A percentile compares a stretch with the other conserved stretches of the same genome.
Evolutionary conservation across 1,140 invertebrate genomes (phyloP).

Genomic region (Drosophila miranda): DNA sequence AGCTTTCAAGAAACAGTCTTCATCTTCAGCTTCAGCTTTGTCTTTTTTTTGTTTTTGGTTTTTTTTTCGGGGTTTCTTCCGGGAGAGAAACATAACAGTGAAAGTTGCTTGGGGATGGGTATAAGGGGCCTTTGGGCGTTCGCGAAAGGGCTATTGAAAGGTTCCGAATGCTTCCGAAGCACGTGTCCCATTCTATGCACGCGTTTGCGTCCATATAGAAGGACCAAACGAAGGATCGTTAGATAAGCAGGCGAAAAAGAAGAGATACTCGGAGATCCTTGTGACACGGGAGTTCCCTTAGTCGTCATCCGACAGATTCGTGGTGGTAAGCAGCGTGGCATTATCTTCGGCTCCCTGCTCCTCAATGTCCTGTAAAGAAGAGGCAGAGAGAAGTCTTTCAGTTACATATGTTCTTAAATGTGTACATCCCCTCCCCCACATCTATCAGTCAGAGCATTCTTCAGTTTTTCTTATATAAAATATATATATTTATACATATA

Average conservation of each 20-base stretch:
- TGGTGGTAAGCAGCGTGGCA: constrained; percentile 76
- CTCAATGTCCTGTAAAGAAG: constrained; percentile 65
- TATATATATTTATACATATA: constrained; percentile 49
- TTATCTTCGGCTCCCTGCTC: constrained; percentile 79
- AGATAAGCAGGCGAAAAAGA: constrained; percentile 5
- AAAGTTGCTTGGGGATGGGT: constrained; percentile 47
- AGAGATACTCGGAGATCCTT: constrained; percentile 1
- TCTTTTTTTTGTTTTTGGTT: constrained; percentile 13
- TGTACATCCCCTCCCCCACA: not conserved
- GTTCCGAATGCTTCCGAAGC: constrained; percentile 10
- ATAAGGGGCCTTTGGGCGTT: constrained; percentile 23
- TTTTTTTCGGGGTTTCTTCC: constrained; percentile 35
- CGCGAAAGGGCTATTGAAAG: constrained; percentile 13
- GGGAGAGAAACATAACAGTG: constrained; percentile 59
- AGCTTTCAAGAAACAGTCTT: constrained; percentile 72
- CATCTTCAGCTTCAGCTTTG: constrained; percentile 43
- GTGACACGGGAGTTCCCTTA: constrained; percentile 28
- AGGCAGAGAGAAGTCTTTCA: constrained; percentile 5
- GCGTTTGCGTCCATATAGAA: not conserved
- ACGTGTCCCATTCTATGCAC: no score
- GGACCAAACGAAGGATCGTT: not conserved
- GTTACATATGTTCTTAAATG: constrained; percentile 3
- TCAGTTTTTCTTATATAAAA: constrained; percentile 27
- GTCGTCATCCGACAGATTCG: constrained; percentile 80
- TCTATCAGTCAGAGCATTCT: not conserved